Evolutionary conservation across 2,113 vertebrate species (phyloP), one percentile per base, ranked within the genome.

Genomic region (Periophthalmus modestus): DNA sequence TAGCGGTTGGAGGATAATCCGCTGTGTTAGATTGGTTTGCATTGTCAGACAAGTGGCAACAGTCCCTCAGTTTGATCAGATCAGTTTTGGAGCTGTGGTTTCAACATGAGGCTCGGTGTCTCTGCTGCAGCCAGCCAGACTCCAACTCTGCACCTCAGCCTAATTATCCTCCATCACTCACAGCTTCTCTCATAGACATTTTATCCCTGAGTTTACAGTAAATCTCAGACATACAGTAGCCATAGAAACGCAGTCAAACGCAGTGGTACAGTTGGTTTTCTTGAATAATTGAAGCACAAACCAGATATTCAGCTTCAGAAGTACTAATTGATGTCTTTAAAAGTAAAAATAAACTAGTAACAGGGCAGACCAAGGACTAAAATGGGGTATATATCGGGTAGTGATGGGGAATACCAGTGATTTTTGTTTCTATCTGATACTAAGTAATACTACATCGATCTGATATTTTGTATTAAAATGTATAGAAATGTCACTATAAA

Each of bases 91-190:
- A n/a, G 39, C 16, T 6, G 9, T 11, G 54, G 59, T 77, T 73
- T 50, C 11, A 4, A 79, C 47, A 68, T 72, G 24, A 63, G 76
- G 43, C 55, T 68, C 66, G 57, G 72, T 34, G 71, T 84, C 5
- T 57, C 21, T 14, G 72, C 70, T 47, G 68, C 80, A 65, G 77
- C 76, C 85, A 83, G 78, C 65, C 65, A 21, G 46, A 71, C 50
- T 82, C 75, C 39, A 76, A 63, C 66, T 80, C 76, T 47, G 7
- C 18, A 72, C 47, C 55, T 70, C 58, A 50, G 67, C 82, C 76
- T 74, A 81, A 83, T 81, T 46, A 66, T 61, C 52, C 66, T 68
- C 70, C 65, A 81, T 85, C 61, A 79, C 76, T 83, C 78, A 74
- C 57, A 34, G 33, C 34, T 11, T 11, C 62, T 73, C 59, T 65